Percentiles rank a stretch among this genome's conserved stretches.
Evolutionary conservation across 2,113 vertebrate species (phyloP).

Genomic region (Sphyrna mokarran): DNA sequence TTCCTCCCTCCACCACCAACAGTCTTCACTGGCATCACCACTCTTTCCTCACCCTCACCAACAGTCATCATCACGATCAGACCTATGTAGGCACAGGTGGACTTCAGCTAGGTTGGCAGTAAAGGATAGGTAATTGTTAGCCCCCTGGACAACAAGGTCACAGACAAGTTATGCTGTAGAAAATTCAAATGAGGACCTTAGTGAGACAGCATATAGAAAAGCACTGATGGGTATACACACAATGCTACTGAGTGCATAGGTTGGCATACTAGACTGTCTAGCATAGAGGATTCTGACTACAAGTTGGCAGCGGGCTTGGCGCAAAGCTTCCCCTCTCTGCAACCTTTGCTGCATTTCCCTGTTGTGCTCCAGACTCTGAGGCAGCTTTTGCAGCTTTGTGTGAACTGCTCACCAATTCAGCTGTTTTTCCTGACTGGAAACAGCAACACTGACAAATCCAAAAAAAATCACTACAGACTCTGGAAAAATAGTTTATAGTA

Average conservation of each 20-base stretch:
- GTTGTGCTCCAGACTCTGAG: background rate
- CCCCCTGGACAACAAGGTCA: background rate
- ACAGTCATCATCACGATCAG: too few relatives aligned
- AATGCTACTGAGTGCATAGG: background rate
- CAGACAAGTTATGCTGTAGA: background rate
- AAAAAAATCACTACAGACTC: background rate
- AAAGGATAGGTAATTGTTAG: too few relatives aligned
- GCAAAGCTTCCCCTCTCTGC: background rate
- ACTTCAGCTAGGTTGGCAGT: background rate
- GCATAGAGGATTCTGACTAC: background rate
- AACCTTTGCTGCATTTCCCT: background rate
- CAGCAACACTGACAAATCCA: background rate
- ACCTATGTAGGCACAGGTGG: background rate
- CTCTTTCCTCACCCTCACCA: too few relatives aligned
- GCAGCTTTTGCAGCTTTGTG: background rate
- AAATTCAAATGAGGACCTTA: background rate
- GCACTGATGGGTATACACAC: background rate
- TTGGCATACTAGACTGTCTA: background rate
- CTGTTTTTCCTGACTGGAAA: background rate
- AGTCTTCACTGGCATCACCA: too few relatives aligned
- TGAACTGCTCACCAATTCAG: background rate
- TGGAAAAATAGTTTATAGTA: background rate
- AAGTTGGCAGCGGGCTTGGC: background rate
- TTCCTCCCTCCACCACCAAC: too few relatives aligned
- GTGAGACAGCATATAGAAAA: background rate